Evolutionary conservation across 2,113 vertebrate species (phyloP), one percentile per base, ranked within the genome.

Genomic region (Neolamprologus variostigma): DNA sequence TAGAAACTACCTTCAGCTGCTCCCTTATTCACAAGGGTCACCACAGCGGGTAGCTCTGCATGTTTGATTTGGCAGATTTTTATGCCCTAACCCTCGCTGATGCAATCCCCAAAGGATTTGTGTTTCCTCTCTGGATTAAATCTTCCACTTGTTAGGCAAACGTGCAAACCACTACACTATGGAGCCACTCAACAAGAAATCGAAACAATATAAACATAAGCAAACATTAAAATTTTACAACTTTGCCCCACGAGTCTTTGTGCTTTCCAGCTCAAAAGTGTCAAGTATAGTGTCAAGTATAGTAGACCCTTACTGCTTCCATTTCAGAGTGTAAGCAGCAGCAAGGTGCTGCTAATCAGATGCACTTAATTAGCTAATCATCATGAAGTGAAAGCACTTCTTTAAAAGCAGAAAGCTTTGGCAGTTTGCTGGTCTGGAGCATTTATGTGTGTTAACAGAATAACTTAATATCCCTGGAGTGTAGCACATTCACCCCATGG

Each of bases 191-290:
- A 3, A 45, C 8, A 9, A 42, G 37, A 45, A 23, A 45, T 71
- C 21, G 0, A 45, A 73, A 45, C 37, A 73, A 3, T 66, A 37
- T 8, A 42, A 1, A 45, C 9, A 45, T 17, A 73, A 26, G 1
- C 2, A 42, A 42, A 71, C 3, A 63, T 71, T 42, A 17, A 3
- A 0, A 45, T 42, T 45, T 2, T 26, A 9, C 66, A 23, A 21
- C 21, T 71, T 66, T 3, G 33, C 0, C 17, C 10, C 10, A 8
- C 0, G 8, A 31, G 26, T 61, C 26, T 61, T 31, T 61, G 26
- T 17, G 57, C 26, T 61, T 61, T 0, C 14, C 57, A 61, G 8
- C 57, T 31, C 26, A 6, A 61, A 61, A 35, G 61, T 66, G 31
- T 37, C 61, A 66, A 37, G 28, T 63, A 9, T 31, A 61, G 33